Evolutionary conservation across 1,140 invertebrate species (phyloP).

Genomic region (Armadillidium nasatum): DNA sequence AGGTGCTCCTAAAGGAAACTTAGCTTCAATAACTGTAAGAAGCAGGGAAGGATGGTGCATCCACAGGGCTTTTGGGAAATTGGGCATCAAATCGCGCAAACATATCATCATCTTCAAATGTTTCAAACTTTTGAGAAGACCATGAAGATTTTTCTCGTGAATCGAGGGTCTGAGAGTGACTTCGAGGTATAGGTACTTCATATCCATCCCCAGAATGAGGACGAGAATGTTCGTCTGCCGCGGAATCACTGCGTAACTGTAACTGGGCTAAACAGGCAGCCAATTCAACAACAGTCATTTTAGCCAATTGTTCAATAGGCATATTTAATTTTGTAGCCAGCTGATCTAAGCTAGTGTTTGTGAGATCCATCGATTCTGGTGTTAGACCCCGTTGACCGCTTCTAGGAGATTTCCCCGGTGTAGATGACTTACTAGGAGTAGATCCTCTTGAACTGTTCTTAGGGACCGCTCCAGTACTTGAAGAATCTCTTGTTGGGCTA

Average conservation of each 20-base stretch:
- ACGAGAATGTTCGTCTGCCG: not conserved
- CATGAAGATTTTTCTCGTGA: not conserved
- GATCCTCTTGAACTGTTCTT: conserved; percentile 40
- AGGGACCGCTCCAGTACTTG: conserved; percentile 38
- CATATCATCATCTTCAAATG: conserved; percentile 41
- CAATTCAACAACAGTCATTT: conserved; percentile 44
- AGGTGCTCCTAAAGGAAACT: conserved; percentile 38
- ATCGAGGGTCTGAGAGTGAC: not conserved
- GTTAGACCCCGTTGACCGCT: conserved; percentile 29
- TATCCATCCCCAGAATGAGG: not conserved
- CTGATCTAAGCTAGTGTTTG: conserved; percentile 42
- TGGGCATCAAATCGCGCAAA: conserved; percentile 44
- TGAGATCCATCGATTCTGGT: conserved; percentile 39
- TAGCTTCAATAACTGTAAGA: not conserved
- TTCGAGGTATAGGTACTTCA: not conserved
- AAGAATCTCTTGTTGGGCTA: conserved; percentile 40
- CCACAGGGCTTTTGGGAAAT: conserved; percentile 41
- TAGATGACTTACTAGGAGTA: conserved; percentile 42
- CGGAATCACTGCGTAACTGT: conserved; percentile 27
- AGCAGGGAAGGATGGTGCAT: conserved; percentile 33
- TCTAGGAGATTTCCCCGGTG: conserved; percentile 42
- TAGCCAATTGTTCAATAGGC: conserved; percentile 41
- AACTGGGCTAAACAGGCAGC: conserved; percentile 42
- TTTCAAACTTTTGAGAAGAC: conserved; percentile 5
- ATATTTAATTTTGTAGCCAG: conserved; percentile 39